phyloP scores from a whole-genome alignment of 2,797 vertebrate genomes.

The Pseudomugil gertrudae region DNA sequence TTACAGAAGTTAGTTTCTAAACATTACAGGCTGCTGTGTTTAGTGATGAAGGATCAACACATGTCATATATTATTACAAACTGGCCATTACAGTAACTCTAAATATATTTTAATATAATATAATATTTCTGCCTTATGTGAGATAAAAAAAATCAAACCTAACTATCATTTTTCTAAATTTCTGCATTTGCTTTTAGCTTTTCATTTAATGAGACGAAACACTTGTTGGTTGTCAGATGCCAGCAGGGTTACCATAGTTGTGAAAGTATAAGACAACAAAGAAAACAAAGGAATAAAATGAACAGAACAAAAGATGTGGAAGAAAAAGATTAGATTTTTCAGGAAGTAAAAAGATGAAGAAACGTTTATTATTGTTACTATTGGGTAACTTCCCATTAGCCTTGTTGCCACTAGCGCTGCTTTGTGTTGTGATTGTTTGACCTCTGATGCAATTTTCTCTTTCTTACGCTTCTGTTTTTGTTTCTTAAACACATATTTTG shows the following conservation, averaged over 20 bases:
- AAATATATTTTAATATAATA: neutral
- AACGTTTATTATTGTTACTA: too few species aligned
- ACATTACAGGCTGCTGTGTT: neutral
- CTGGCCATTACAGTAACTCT: neutral
- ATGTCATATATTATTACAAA: neutral
- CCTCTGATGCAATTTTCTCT: neutral
- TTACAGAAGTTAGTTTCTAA: neutral
- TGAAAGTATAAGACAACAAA: too few species aligned
- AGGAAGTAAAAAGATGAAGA: too few species aligned
- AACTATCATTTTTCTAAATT: neutral
- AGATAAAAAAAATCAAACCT: neutral
- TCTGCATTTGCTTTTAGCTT: too few species aligned
- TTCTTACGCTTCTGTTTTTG: neutral
- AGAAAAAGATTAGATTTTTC: too few species aligned
- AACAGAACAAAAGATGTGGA: too few species aligned
- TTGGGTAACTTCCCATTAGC: neutral
- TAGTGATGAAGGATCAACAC: neutral
- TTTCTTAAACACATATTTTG: constrained; percentile 1
- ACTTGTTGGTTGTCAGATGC: too few species aligned
- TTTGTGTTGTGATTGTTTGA: neutral
- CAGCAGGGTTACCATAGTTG: too few species aligned
- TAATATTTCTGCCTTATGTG: neutral
- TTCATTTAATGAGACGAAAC: too few species aligned
- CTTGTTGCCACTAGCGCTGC: neutral
- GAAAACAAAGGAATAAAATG: too few species aligned